Evolutionary conservation across 2,888 invertebrate species (phyloP).

Genomic region (Buathra laborator): DNA sequence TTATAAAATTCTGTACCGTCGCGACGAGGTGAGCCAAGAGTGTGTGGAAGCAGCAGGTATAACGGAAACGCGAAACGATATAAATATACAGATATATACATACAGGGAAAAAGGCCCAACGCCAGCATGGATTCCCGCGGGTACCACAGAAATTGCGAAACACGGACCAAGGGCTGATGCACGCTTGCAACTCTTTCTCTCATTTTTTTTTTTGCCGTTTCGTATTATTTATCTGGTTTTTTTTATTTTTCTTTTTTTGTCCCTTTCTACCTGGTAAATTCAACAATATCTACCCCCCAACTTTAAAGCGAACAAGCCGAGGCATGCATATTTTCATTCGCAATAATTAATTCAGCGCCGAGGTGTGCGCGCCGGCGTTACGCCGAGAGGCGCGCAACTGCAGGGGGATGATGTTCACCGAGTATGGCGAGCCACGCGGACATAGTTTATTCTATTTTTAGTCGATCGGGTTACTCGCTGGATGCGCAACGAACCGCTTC

Average conservation of each 20-base stretch:
- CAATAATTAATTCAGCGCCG: slow-evolving; percentile 38
- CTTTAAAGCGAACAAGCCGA: slow-evolving; percentile 20
- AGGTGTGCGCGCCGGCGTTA: slow-evolving; percentile 4
- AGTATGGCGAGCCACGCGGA: neutral
- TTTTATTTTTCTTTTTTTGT: slow-evolving; percentile 40
- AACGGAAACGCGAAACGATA: slow-evolving; percentile 14
- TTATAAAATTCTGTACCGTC: slow-evolving; percentile 69
- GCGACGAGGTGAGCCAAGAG: slow-evolving; percentile 31
- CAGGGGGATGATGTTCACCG: neutral
- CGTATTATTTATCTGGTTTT: slow-evolving; percentile 41
- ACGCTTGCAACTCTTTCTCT: slow-evolving; percentile 30
- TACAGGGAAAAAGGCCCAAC: neutral
- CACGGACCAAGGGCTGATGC: slow-evolving; percentile 29
- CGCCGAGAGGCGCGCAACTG: neutral
- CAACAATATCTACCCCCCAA: slow-evolving; percentile 45
- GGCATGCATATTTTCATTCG: slow-evolving; percentile 33
- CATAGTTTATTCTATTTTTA: slow-evolving; percentile 4
- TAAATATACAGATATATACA: neutral
- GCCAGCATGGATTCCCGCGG: slow-evolving; percentile 42
- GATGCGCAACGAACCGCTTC: slow-evolving; percentile 3
- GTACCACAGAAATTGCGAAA: slow-evolving; percentile 45
- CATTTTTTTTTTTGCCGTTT: slow-evolving; percentile 16
- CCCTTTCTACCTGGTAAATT: slow-evolving; percentile 37
- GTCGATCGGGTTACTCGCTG: slow-evolving; percentile 28
- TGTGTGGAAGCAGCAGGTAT: slow-evolving; percentile 46